These are phyloP conservation scores for Antheraea mylitta DNA, from an alignment of 1,140 invertebrate species.

Conservation along the genomic window DNA sequence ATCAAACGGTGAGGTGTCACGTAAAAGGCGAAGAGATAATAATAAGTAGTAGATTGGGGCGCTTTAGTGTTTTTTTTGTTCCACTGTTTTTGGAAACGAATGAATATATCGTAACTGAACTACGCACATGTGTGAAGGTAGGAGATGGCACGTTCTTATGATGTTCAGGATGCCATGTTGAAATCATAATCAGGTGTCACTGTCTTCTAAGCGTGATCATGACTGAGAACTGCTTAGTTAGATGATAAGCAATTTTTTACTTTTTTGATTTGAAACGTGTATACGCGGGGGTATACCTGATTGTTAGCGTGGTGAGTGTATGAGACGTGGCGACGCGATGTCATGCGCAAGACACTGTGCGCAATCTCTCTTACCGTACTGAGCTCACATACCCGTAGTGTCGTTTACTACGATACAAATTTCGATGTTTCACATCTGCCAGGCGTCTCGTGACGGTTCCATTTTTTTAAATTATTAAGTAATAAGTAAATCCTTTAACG, in stretches of 20 bases:
- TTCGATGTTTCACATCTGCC: too few relatives aligned
- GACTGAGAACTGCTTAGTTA: slow-evolving; percentile 9
- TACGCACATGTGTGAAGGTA: slow-evolving; percentile 53
- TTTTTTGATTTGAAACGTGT: too few relatives aligned
- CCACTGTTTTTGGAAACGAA: slow-evolving; percentile 59
- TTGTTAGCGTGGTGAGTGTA: too few relatives aligned
- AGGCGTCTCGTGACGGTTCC: too few relatives aligned
- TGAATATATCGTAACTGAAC: slow-evolving; percentile 57
- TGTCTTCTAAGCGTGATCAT: slow-evolving; percentile 45
- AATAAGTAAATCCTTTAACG: too few relatives aligned
- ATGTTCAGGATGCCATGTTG: slow-evolving; percentile 44
- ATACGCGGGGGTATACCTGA: too few relatives aligned
- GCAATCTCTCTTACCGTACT: too few relatives aligned
- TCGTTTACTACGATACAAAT: too few relatives aligned
- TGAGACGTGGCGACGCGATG: too few relatives aligned
- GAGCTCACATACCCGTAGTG: too few relatives aligned
- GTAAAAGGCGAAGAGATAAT: slow-evolving; percentile 69
- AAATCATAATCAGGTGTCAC: slow-evolving; percentile 44
- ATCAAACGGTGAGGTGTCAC: slow-evolving; percentile 67
- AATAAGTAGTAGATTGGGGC: slow-evolving; percentile 57
- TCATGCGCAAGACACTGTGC: too few relatives aligned
- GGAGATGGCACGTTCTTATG: slow-evolving; percentile 46
- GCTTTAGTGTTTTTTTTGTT: slow-evolving; percentile 60
- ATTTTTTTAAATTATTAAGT: too few relatives aligned
- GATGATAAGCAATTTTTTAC: background rate